Percentiles rank a stretch among this genome's conserved stretches.
These are phyloP conservation scores for Chelonia mydas DNA, from an alignment of 2,797 vertebrate species.

Conservation along the genomic window DNA sequence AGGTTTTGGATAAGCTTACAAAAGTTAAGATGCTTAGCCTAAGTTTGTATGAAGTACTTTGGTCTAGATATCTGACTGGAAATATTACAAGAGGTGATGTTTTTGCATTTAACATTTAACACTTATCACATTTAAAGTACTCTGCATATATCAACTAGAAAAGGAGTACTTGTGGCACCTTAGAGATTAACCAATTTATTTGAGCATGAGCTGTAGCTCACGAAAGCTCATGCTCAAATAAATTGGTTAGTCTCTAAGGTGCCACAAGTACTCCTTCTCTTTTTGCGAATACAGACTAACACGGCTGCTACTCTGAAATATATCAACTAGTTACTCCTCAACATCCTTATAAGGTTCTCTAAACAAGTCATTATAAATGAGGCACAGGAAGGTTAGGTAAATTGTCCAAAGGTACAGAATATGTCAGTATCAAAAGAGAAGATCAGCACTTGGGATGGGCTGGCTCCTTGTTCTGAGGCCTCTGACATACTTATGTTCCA, in stretches of 20 bases:
- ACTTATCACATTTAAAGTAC: background rate
- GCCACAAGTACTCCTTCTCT: too few relatives aligned
- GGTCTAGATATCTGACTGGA: background rate
- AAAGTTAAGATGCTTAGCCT: slow-evolving; percentile 29
- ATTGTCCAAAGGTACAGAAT: background rate
- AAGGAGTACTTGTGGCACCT: too few relatives aligned
- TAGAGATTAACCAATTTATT: too few relatives aligned
- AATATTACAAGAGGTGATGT: background rate
- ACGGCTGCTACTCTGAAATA: too few relatives aligned
- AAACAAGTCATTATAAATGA: background rate
- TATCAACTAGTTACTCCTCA: background rate
- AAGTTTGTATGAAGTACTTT: background rate
- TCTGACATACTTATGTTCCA: background rate
- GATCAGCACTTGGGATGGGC: background rate
- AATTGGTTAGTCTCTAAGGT: too few relatives aligned
- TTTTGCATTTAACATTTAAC: background rate
- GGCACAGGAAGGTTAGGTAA: background rate
- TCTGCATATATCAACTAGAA: background rate
- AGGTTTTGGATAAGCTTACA: slow-evolving; percentile 24
- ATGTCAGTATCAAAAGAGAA: background rate
- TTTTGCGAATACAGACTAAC: too few relatives aligned
- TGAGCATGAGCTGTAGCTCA: too few relatives aligned
- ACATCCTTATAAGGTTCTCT: background rate
- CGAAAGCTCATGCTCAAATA: too few relatives aligned
- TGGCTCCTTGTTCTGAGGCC: background rate